phyloP scores from a whole-genome alignment of 23 tunicate species.

The Trididemnum miniatum region DNA sequence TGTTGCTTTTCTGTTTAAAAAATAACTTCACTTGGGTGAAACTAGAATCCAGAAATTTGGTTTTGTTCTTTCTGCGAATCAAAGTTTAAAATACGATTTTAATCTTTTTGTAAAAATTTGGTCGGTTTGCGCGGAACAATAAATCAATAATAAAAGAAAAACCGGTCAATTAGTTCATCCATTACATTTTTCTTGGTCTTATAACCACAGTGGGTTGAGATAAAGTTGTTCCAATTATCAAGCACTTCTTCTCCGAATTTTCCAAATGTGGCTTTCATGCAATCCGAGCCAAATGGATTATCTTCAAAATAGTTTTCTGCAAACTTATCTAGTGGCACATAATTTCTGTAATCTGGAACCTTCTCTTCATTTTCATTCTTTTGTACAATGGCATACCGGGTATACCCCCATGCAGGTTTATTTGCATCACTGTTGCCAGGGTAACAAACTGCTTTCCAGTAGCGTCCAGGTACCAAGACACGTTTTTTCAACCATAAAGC shows the following conservation, averaged over 20 bases:
- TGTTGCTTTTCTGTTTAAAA: too few relatives aligned
- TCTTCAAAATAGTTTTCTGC: conserved; percentile 50
- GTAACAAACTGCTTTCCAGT: conserved; percentile 97
- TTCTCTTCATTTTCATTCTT: conserved; percentile 36
- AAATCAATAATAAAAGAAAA: too few relatives aligned
- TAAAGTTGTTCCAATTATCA: conserved; percentile 34
- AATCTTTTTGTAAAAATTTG: too few relatives aligned
- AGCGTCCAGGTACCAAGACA: conserved; percentile 82
- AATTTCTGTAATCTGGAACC: conserved; percentile 23
- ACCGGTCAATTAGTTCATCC: too few relatives aligned
- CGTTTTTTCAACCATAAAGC: conserved; percentile 64
- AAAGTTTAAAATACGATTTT: too few relatives aligned
- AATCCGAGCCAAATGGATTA: conserved; percentile 58
- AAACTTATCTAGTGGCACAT: conserved; percentile 49
- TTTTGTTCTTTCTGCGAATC: too few relatives aligned
- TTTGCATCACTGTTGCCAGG: conserved; percentile 61
- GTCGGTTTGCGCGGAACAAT: too few relatives aligned
- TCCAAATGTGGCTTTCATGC: conserved; percentile 82
- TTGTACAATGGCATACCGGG: conserved; percentile 71
- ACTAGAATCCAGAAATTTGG: too few relatives aligned
- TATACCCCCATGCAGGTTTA: conserved; percentile 68
- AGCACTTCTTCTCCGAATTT: conserved; percentile 18
- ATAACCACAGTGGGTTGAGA: background rate
- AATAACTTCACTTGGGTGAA: too few relatives aligned
- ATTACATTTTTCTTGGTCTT: too few relatives aligned